Base-by-base conservation (phyloP, 2,113 vertebrate genomes). In the Burhinus bistriatus region DNA sequence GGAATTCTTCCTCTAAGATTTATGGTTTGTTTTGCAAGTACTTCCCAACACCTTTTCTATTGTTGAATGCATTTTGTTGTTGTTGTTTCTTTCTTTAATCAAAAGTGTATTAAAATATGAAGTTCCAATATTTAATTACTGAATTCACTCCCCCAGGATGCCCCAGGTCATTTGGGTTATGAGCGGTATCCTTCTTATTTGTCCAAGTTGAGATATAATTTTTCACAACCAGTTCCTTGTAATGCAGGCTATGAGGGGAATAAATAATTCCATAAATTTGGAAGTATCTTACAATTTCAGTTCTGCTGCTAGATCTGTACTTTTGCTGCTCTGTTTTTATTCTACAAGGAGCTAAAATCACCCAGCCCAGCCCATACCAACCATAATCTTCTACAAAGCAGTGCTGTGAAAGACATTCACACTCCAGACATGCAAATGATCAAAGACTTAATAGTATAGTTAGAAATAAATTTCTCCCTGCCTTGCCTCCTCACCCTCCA, bases 401-500 rank as follows among this genome's bases (percentile, higher is more conserved):
- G 7, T 55, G 7, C 27, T 87, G 7, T 72, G 34, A 62, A 88
- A 10, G 2, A 6, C 42, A 21, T 32, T 92, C 15, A 59, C 51
- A 71, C 3, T 38, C 26, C 55, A 9, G 25, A 5, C 20, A 73
- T 29, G 64, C 21, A 83, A 81, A 78, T 66, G 2, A 66, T 66
- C 7, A 42, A 83, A 52, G 34, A 22, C 9, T 62, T 45, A 32
- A 49, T 19, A 68, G 2, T 19, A 27, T 14, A 52, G 16, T 36
- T 40, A 70, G 6, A 66, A 89, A 80, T 29, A 49, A 62, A 19
- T 76, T 70, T 79, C 9, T 79, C 6, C 5, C 4, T 1, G 0
- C 4, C 5, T 65, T 62, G 11, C 14, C n/a, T 61, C n/a, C 59
- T 59, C 7, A 2, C 11, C 3, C 13, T 22, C 11, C 1, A 0